Base-by-base conservation (phyloP, 1,140 invertebrate species). In the Oryctes rhinoceros region DNA sequence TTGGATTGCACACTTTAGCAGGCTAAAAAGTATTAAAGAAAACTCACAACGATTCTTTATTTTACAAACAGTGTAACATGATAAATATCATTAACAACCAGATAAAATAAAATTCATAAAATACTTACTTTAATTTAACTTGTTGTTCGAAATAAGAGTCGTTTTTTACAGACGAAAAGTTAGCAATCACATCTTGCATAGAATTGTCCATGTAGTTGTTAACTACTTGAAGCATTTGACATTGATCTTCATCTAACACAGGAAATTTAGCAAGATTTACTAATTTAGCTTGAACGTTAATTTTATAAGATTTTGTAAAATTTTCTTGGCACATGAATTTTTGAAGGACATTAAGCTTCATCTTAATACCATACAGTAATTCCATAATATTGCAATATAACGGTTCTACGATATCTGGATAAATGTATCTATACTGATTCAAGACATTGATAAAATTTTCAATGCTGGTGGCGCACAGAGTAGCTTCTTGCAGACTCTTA, bases 381-480 rank as follows among this genome's bases (percentile, higher is more conserved):
- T 94, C 91, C 1, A 89, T 88, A 6, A 93, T 78, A 1, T 91
- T 91, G 78, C 87, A 86, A 9, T 93, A 86, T 15, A 94, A 84
- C 1, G 93, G 92, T 59, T 91, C 88, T 0, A 92, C 89, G 18
- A 95, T 88, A 84, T 95, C 94, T 0, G 93, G 93, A 85, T 93
- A 94, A 15, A 89, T 90, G 7, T 89, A 84, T 1, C 90, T 86
- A 83, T 90, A 94, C n/a, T 82, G 84, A 37, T 74, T 37, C 15
- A 81, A 67, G 20, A 78, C 7, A 37, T 48, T 59, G 49, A 49
- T 53, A 30, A 78, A 78, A 53, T 59, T 78, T 37, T 78, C 77
- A 78, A 78, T 78, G 20, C 47, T 78, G 24, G 49, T 48, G 18
- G 47, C 37, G 1, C 10, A 18, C n/a, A 37, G 15, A 3, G 3